Evolutionary conservation across 2,888 invertebrate genomes (phyloP).

Genomic region (Tortrix viridana): DNA sequence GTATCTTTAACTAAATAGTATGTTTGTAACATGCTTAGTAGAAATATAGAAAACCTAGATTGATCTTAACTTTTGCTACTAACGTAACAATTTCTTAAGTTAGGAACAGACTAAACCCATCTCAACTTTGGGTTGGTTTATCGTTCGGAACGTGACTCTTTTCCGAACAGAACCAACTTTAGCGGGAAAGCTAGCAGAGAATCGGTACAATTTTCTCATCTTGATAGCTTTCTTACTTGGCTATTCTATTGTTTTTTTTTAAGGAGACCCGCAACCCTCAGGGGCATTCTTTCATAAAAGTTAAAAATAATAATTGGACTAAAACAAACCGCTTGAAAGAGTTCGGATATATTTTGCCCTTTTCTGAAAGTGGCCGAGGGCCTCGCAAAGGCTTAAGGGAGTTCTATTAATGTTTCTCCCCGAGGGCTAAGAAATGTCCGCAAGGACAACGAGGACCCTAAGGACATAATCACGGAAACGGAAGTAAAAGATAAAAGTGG

Average conservation of each 20-base stretch:
- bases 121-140: not conserved
- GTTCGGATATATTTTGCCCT: conserved; percentile 32
- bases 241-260: no score
- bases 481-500: conserved; percentile 17
- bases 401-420: conserved; percentile 15
- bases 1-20: no score
- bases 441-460: conserved; percentile 23
- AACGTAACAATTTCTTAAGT: not conserved
- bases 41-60: not conserved
- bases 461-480: conserved; percentile 28
- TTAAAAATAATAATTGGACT: conserved; percentile 28
- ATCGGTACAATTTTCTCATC: no score
- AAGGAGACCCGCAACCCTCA: no score
- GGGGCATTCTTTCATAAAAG: not conserved
- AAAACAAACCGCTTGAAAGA: conserved; percentile 28
- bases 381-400: conserved; percentile 12
- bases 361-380: conserved; percentile 25
- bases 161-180: conserved; percentile 4
- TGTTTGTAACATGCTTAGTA: no score
- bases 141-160: conserved; percentile 22
- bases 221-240: no score
- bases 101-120: not conserved
- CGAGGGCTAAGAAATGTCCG: conserved; percentile 21
- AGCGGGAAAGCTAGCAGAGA: not conserved
- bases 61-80: not conserved